These are phyloP conservation scores for Gallinago jamesoni DNA, from an alignment of 2,113 vertebrate genomes.

Conservation along the genomic window DNA sequence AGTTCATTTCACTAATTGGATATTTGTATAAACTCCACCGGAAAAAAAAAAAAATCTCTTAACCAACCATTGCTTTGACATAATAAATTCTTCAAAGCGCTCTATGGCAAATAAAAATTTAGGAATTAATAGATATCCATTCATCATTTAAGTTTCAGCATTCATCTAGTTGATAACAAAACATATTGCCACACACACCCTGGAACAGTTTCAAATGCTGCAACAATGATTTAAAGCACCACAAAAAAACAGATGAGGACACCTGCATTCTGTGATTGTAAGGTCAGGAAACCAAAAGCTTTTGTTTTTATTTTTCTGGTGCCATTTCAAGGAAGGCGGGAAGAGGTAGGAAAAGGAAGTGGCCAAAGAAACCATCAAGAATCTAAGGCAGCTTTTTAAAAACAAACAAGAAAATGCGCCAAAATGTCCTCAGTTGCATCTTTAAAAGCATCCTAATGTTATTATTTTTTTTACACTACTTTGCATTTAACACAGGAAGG, in stretches of 20 bases:
- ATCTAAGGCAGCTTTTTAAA: background rate
- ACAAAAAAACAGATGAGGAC: background rate
- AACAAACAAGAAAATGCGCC: background rate
- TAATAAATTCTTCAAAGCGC: background rate
- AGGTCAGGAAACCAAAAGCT: conserved; percentile 24
- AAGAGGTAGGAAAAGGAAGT: background rate
- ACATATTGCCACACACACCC: background rate
- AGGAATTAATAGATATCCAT: background rate
- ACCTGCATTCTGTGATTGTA: background rate
- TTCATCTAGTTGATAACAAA: background rate
- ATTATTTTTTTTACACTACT: background rate
- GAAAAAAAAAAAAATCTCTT: background rate
- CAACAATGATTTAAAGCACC: background rate
- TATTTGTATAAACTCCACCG: background rate
- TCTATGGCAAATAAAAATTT: background rate
- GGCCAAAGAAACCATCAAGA: background rate
- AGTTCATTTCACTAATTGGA: background rate
- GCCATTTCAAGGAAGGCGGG: background rate
- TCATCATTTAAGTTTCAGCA: background rate
- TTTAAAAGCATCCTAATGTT: background rate
- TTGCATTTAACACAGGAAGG: background rate
- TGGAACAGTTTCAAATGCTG: background rate
- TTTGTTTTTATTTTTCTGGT: conserved; percentile 32
- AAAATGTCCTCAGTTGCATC: background rate
- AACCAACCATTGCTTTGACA: background rate